These are phyloP conservation scores for Stomatorhinus ivindoensis DNA, from an alignment of 2,113 vertebrate genomes.

Conservation along the genomic window DNA sequence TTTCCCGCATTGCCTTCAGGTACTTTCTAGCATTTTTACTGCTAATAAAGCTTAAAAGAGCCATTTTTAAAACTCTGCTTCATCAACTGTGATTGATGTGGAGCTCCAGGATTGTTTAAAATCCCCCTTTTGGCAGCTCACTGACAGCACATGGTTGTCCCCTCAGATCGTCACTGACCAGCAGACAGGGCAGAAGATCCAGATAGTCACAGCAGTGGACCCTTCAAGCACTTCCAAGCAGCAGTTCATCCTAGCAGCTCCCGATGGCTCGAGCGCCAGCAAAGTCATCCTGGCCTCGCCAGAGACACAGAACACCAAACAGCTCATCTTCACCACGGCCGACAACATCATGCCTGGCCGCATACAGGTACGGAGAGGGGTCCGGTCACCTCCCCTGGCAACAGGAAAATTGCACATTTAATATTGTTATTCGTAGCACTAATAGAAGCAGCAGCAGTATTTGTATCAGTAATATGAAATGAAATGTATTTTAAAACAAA, in stretches of 20 bases:
- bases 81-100: not conserved
- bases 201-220: slow-evolving; percentile 91
- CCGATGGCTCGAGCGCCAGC: slow-evolving; percentile 80
- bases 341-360: slow-evolving; percentile 87
- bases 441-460: not conserved
- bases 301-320: slow-evolving; percentile 78
- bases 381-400: not conserved
- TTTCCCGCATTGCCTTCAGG: not conserved
- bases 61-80: not conserved
- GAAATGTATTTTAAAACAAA: not conserved
- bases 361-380: slow-evolving; percentile 73
- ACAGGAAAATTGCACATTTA: not conserved
- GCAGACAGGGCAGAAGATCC: slow-evolving; percentile 94
- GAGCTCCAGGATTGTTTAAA: not conserved
- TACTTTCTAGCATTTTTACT: not conserved
- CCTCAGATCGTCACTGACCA: slow-evolving; percentile 93
- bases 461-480: not conserved
- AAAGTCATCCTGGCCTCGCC: slow-evolving; percentile 91
- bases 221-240: slow-evolving; percentile 78
- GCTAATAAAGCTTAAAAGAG: not conserved
- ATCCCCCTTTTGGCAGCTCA: not conserved
- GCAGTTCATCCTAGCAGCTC: slow-evolving; percentile 88
- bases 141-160: slow-evolving; percentile 24
- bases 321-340: slow-evolving; percentile 88
- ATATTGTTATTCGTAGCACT: not conserved